phyloP scores from a whole-genome alignment of 2,113 vertebrate species.

The Daubentonia madagascariensis region DNA sequence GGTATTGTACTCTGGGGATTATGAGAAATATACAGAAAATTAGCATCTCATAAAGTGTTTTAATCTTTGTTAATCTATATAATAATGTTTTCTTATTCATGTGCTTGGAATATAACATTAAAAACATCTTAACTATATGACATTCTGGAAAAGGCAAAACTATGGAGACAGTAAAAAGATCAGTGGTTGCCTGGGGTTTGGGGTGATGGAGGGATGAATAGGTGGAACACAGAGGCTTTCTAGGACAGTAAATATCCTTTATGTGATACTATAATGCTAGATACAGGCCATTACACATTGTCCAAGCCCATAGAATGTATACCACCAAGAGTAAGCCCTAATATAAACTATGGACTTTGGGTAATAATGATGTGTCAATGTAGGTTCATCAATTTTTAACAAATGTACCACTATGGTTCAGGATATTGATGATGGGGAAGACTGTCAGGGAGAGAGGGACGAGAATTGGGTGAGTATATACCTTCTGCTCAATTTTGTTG shows the following conservation, averaged over 20 bases:
- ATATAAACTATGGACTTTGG: not conserved
- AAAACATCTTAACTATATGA: not conserved
- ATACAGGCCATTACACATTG: not conserved
- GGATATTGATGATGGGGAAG: not conserved
- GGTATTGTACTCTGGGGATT: not conserved
- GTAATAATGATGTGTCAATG: not conserved
- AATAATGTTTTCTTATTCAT: conserved; percentile 6
- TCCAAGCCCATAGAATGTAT: not conserved
- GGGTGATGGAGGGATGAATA: not conserved
- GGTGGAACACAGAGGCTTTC: not conserved
- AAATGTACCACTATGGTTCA: no score
- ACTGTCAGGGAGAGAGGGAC: not conserved
- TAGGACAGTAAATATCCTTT: not conserved
- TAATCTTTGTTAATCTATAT: conserved; percentile 13
- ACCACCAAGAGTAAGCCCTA: not conserved
- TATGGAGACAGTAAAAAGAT: not conserved
- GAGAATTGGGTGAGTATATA: not conserved
- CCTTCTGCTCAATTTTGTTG: not conserved
- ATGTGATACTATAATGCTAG: not conserved
- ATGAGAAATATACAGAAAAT: not conserved
- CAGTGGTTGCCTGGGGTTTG: not conserved
- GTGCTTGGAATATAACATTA: conserved; percentile 1
- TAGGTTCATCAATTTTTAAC: not conserved
- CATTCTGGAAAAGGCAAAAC: not conserved
- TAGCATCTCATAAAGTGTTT: conserved; percentile 47